Percentiles rank a stretch among this genome's conserved stretches.
These are phyloP conservation scores for Desmophyllum pertusum DNA, from an alignment of 92 coral and sea anemone species.

Conservation along the genomic window DNA sequence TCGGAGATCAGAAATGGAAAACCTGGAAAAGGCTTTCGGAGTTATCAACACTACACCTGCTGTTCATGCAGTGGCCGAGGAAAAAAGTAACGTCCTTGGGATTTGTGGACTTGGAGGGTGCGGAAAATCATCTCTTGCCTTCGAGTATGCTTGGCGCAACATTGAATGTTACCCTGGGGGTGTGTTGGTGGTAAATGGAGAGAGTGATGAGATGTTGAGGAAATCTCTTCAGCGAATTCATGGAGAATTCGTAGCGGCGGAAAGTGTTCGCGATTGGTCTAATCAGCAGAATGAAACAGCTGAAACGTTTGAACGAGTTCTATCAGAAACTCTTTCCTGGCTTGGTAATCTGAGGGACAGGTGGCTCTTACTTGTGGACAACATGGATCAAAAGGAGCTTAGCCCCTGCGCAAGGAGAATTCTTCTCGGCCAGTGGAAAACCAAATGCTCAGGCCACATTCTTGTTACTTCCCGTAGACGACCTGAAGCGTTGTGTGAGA, in stretches of 20 bases:
- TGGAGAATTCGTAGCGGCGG: slow-evolving; percentile 23
- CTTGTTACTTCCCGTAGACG: too few relatives aligned
- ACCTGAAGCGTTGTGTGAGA: slow-evolving; percentile 41
- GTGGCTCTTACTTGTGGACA: too few relatives aligned
- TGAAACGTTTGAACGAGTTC: slow-evolving; percentile 32
- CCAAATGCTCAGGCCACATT: slow-evolving; percentile 54
- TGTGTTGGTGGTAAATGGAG: too few relatives aligned
- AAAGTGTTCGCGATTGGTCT: too few relatives aligned
- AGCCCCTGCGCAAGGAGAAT: too few relatives aligned
- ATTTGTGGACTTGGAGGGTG: slow-evolving; percentile 58
- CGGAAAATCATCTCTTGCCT: too few relatives aligned
- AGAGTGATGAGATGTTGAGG: too few relatives aligned
- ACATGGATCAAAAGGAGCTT: too few relatives aligned
- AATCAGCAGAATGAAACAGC: neutral
- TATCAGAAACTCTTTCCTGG: slow-evolving; percentile 55
- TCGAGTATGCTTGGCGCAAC: too few relatives aligned
- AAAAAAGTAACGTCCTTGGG: slow-evolving; percentile 1
- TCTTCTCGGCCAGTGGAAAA: slow-evolving; percentile 70
- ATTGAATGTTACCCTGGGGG: too few relatives aligned
- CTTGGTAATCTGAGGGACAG: slow-evolving; percentile 40
- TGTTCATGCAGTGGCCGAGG: neutral
- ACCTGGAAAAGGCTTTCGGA: slow-evolving; percentile 3
- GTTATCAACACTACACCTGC: neutral
- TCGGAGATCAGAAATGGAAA: slow-evolving; percentile 34
- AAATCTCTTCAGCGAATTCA: slow-evolving; percentile 17